Percentiles rank a stretch among this genome's conserved stretches.
Evolutionary conservation across 1,140 invertebrate species (phyloP).

Genomic region (Tetragnatha versicolor): DNA sequence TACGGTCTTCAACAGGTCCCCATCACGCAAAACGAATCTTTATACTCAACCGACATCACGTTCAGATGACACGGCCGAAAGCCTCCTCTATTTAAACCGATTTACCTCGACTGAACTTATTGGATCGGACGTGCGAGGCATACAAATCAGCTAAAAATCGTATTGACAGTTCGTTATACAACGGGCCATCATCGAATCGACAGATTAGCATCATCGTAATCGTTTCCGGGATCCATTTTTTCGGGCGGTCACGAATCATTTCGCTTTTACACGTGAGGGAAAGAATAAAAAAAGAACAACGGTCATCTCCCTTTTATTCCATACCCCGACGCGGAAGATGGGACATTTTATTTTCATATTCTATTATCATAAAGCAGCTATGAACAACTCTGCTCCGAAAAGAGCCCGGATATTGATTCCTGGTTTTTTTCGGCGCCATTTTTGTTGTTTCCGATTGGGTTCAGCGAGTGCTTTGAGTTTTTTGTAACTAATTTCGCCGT

Average conservation of each 20-base stretch:
- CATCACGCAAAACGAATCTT: no score
- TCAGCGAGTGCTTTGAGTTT: constrained; percentile 17
- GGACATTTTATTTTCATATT: constrained; percentile 47
- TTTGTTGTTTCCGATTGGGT: constrained; percentile 1
- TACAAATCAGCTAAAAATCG: constrained; percentile 1
- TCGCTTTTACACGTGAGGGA: constrained; percentile 13
- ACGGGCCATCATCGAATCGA: constrained; percentile 14
- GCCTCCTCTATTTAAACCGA: background rate
- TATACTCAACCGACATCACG: background rate
- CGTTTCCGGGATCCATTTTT: constrained; percentile 27
- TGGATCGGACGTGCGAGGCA: background rate
- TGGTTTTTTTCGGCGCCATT: background rate
- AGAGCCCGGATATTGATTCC: constrained; percentile 33
- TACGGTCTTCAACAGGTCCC: no score
- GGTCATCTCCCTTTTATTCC: constrained; percentile 17
- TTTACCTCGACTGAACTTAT: background rate
- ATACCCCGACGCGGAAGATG: background rate
- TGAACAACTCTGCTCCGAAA: background rate
- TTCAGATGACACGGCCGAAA: background rate
- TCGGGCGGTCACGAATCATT: constrained; percentile 29
- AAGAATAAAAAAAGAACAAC: constrained; percentile 11
- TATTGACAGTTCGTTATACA: constrained; percentile 11
- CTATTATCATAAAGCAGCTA: constrained; percentile 6
- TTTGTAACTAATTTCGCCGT: no score
- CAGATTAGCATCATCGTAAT: constrained; percentile 35